Base-by-base conservation (phyloP, 2,888 invertebrate genomes). In the Pseudeuparius sepicola region DNA sequence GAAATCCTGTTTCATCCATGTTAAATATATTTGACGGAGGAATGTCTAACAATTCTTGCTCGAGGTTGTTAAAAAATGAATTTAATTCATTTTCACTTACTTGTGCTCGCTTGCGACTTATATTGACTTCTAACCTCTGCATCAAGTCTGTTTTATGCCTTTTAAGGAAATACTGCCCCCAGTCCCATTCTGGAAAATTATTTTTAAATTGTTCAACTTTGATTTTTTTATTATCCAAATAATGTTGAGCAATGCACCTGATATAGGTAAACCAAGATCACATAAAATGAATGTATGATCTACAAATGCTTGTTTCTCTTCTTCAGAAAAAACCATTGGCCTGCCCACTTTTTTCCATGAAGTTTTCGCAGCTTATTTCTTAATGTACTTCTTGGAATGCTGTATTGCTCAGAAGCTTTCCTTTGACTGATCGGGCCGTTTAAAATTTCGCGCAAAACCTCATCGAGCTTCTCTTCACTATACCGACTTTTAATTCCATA, bases 1-100 rank as follows among this genome's bases (percentile, higher is more conserved):
- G 45, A 30, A 48, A 47, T 2, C 44, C 45, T 13, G 41, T 43
- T 38, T 47, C 43, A 18, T 48, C 44, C 15, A 45, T 42, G 24
- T 48, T 48, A 23, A 34, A 39, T 5, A 45, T 42, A 42, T 20
- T 42, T 41, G n/a, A 39, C 25, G 18, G 44, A 32, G 26, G 24
- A 2, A 38, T 20, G 23, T 33, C 38, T 34, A n/a, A 4, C 16
- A 34, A 5, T 31, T 34, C 34, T 34, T 28, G 14, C 29, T 34
- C 12, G 15, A 34, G 14, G 6, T 34, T 31, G 31, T 24, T 7
- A 7, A 26, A 34, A 34, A 33, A 39, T 34, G 32, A 23, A 32
- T 25, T 38, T 30, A 36, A 35, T 33, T 37, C 39, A 31, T 30
- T 34, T 36, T 36, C 39, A 39, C 34, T 37, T 34, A 43, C 36